A percentile compares a stretch with the other conserved stretches of the same genome.
These are phyloP conservation scores for Pherbina coryleti DNA, from an alignment of 2,888 invertebrate species.

Conservation along the genomic window DNA sequence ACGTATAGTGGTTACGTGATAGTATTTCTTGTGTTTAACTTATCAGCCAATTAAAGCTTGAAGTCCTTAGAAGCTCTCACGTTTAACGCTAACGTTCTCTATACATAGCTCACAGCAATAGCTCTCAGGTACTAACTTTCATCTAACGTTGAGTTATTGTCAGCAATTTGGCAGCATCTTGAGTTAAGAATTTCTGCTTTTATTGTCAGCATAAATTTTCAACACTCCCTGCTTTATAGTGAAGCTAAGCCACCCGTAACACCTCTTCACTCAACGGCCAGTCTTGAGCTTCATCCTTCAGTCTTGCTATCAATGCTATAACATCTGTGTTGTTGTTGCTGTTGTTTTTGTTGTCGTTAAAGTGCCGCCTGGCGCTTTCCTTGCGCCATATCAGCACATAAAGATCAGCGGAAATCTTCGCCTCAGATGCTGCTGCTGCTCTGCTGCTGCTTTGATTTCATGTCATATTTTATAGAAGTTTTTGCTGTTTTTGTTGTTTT, in stretches of 20 bases:
- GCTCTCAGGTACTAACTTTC: too few relatives aligned
- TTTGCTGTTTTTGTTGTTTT: background rate
- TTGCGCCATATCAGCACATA: slow-evolving; percentile 23
- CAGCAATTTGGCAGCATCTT: too few relatives aligned
- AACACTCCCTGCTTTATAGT: background rate
- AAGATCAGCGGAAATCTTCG: slow-evolving; percentile 36
- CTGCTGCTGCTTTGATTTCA: slow-evolving; percentile 27
- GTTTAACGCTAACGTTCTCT: too few relatives aligned
- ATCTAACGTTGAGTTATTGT: too few relatives aligned
- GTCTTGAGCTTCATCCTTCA: background rate
- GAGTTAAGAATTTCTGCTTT: background rate
- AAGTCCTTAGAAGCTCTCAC: too few relatives aligned
- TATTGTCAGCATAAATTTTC: slow-evolving; percentile 12
- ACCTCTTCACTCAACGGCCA: too few relatives aligned
- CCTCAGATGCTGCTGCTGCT: slow-evolving; percentile 9
- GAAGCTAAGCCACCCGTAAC: too few relatives aligned
- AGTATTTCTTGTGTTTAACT: too few relatives aligned
- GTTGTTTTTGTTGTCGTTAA: slow-evolving; percentile 20
- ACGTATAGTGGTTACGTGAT: too few relatives aligned
- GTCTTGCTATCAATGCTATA: slow-evolving; percentile 1
- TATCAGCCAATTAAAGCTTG: too few relatives aligned
- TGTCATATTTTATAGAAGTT: slow-evolving; percentile 23
- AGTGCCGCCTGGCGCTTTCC: slow-evolving; percentile 39
- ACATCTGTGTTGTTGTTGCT: background rate
- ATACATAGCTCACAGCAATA: too few relatives aligned